phyloP scores from a whole-genome alignment of 1,140 invertebrate species.

The Scaptomyza graminum region DNA sequence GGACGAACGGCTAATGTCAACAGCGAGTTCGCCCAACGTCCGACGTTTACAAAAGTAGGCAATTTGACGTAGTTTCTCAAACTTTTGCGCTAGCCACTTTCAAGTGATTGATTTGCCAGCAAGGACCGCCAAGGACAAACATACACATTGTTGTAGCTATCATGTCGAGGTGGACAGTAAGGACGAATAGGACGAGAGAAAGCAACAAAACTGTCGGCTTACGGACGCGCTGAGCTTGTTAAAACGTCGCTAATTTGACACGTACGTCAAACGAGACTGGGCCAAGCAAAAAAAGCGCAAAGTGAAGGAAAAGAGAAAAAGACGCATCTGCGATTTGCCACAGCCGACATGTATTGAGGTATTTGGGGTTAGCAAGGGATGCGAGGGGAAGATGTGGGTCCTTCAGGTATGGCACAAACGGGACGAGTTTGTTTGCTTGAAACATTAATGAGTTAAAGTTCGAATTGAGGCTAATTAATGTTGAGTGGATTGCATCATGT shows the following conservation, averaged over 20 bases:
- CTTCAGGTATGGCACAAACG: constrained; percentile 27
- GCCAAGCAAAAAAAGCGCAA: constrained; percentile 13
- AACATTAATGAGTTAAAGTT: constrained; percentile 77
- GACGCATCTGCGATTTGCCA: constrained; percentile 19
- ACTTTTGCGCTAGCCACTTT: constrained; percentile 69
- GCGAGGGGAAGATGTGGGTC: not conserved
- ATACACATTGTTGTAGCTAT: not conserved
- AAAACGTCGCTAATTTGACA: constrained; percentile 79
- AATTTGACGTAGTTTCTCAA: constrained; percentile 70
- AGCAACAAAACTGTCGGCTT: constrained; percentile 10
- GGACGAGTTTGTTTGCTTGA: constrained; percentile 59
- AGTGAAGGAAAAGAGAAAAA: constrained; percentile 17
- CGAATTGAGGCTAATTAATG: constrained; percentile 73
- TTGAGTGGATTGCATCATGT: constrained; percentile 57
- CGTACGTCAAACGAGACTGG: constrained; percentile 63
- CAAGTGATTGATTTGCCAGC: constrained; percentile 68
- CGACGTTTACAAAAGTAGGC: constrained; percentile 62
- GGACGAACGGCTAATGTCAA: constrained; percentile 32
- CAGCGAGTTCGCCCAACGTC: constrained; percentile 8
- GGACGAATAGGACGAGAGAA: constrained; percentile 3
- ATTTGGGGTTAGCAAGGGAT: not conserved
- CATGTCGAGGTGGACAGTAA: not conserved
- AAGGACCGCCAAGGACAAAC: constrained; percentile 17
- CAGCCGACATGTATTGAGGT: constrained; percentile 13
- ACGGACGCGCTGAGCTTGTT: constrained; percentile 57